Evolutionary conservation across 2,888 invertebrate genomes (phyloP).

Genomic region (Bhutanitis thaidina): DNA sequence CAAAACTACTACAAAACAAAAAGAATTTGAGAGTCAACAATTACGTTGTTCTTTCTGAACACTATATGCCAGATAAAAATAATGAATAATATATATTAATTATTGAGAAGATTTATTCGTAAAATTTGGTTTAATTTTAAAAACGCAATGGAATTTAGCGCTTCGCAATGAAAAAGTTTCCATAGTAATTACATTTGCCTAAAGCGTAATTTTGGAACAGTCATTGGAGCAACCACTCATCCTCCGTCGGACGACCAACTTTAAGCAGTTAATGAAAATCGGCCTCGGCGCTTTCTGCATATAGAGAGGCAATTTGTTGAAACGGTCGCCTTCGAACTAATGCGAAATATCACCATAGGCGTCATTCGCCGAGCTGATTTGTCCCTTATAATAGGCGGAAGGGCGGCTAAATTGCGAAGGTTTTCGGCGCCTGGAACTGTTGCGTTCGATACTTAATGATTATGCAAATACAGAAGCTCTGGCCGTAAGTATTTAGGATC

Average conservation of each 20-base stretch:
- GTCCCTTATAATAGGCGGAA: conserved; percentile 32
- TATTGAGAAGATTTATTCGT: no score
- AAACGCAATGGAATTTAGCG: not conserved
- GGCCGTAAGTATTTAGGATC: conserved; percentile 48
- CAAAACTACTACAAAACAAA: no score
- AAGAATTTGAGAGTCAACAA: no score
- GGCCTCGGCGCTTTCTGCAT: conserved; percentile 64
- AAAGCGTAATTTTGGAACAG: conserved; percentile 24
- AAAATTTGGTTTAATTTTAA: not conserved
- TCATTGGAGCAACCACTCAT: conserved; percentile 36
- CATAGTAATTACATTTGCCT: conserved; percentile 22
- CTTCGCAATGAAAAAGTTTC: not conserved
- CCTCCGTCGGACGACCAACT: conserved; percentile 44
- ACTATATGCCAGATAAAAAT: no score
- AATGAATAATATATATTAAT: no score
- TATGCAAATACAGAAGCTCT: conserved; percentile 52
- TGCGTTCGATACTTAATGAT: conserved; percentile 49
- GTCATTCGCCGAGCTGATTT: conserved; percentile 33
- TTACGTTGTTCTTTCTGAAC: no score
- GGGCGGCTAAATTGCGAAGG: conserved; percentile 21
- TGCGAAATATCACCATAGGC: conserved; percentile 50
- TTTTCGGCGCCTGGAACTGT: conserved; percentile 28
- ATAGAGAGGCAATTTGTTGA: conserved; percentile 68
- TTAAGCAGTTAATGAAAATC: conserved; percentile 67
- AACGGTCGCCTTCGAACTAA: conserved; percentile 60